These are phyloP conservation scores for Poeciliopsis turneri DNA, from an alignment of 2,797 vertebrate species.

Conservation along the genomic window DNA sequence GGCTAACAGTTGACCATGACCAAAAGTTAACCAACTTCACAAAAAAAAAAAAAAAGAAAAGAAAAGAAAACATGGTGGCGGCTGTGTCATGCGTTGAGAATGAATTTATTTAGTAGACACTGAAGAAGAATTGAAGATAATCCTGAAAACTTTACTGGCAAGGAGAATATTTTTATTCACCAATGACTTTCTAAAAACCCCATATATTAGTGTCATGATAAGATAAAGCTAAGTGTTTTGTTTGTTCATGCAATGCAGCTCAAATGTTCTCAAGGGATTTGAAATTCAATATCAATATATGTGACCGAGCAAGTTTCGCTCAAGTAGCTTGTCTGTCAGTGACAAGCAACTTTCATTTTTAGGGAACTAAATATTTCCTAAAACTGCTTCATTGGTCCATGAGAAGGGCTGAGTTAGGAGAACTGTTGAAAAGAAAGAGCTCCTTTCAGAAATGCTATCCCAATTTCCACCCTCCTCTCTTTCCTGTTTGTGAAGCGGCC, in stretches of 20 bases:
- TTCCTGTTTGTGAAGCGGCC: conserved; percentile 71
- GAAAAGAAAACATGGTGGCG: background rate
- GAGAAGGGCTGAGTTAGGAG: conserved; percentile 55
- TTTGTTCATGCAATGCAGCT: conserved; percentile 7
- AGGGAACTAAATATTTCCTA: conserved; percentile 35
- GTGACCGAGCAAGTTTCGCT: conserved; percentile 25
- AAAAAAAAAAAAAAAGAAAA: background rate
- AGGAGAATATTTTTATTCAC: background rate
- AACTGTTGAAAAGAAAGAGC: conserved; percentile 65
- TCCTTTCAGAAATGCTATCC: conserved; percentile 58
- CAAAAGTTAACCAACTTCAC: background rate
- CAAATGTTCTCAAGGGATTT: background rate
- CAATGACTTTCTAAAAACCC: background rate
- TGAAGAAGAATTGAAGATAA: background rate
- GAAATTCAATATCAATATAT: conserved; percentile 5
- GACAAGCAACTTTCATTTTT: conserved; percentile 62
- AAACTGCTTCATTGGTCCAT: conserved; percentile 39
- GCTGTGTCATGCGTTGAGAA: background rate
- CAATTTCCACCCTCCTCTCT: conserved; percentile 59
- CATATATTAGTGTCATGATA: background rate
- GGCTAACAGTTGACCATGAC: background rate
- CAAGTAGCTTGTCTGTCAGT: conserved; percentile 45
- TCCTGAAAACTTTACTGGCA: background rate
- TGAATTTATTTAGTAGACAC: background rate
- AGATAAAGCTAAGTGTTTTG: background rate